Percentiles rank a stretch among this genome's conserved stretches.
Conservation (phyloP, 53 echinoderm and acorn worm genomes). For the Astropecten irregularis region DNA sequence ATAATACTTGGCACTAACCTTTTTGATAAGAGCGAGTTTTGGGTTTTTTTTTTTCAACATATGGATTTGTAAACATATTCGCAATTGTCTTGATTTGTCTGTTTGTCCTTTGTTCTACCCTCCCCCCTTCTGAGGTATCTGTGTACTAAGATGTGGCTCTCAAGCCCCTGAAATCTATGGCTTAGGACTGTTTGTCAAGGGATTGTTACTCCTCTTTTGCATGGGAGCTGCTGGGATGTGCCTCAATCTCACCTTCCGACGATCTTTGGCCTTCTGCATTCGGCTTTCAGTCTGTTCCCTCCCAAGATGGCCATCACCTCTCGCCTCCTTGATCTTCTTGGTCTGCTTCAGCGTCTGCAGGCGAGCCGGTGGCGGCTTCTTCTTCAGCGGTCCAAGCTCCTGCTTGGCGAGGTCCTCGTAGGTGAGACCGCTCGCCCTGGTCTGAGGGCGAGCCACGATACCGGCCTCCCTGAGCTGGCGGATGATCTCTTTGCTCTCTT, state of each 20-base stretch:
- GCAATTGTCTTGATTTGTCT: no score
- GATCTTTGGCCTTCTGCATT: constrained; percentile 24
- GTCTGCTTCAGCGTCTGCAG: constrained; percentile 34
- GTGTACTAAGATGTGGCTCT: no score
- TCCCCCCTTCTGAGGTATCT: no score
- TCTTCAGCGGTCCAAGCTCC: constrained; percentile 16
- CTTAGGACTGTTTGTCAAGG: background rate
- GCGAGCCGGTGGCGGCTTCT: constrained; percentile 26
- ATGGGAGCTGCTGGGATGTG: no score
- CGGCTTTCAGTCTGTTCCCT: constrained; percentile 26
- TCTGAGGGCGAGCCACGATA: constrained; percentile 41
- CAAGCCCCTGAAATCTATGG: no score
- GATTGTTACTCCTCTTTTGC: background rate
- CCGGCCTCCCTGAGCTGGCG: constrained; percentile 21
- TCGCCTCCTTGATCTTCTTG: background rate
- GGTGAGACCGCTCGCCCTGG: constrained; percentile 10
- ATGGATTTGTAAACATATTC: no score
- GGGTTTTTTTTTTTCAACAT: no score
- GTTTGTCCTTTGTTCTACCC: no score
- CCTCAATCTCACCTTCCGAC: constrained; percentile 8
- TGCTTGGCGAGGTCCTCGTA: constrained; percentile 37
- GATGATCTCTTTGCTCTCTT: constrained; percentile 23
- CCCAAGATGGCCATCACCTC: constrained; percentile 6
- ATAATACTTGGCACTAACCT: no score
- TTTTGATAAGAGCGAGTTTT: no score